These are phyloP conservation scores for Brevimyrus niger DNA, from an alignment of 2,113 vertebrate species.

Conservation along the genomic window DNA sequence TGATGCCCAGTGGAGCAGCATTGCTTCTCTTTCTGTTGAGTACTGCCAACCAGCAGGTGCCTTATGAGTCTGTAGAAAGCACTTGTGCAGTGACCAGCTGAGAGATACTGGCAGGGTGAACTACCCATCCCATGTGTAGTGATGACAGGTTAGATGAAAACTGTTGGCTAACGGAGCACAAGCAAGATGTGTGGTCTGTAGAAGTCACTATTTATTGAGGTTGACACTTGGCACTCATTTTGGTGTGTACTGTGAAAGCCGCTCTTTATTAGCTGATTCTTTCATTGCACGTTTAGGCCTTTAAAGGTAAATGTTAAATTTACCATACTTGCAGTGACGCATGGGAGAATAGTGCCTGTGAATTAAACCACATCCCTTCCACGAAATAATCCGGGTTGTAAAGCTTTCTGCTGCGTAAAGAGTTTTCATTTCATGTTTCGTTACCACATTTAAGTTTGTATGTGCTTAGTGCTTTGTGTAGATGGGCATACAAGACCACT, in stretches of 20 bases:
- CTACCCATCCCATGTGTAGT: neutral
- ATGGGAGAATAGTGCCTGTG: neutral
- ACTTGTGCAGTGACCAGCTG: neutral
- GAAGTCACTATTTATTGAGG: neutral
- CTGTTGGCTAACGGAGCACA: neutral
- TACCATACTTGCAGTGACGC: neutral
- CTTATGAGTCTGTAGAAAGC: neutral
- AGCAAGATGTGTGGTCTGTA: neutral
- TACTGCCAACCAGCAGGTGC: neutral
- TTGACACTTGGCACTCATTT: neutral
- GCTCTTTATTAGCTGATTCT: neutral
- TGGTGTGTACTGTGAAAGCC: neutral
- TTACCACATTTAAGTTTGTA: neutral
- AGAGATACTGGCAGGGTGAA: neutral
- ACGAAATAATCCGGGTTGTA: neutral
- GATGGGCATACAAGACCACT: neutral
- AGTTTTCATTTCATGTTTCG: neutral
- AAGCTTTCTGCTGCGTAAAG: neutral
- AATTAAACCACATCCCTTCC: conserved; percentile 14
- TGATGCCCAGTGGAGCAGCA: neutral
- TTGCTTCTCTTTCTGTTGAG: neutral
- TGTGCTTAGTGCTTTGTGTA: neutral
- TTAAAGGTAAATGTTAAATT: neutral
- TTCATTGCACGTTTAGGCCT: neutral
- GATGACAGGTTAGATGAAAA: neutral